These are phyloP conservation scores for Gallinago solitaria DNA, from an alignment of 2,797 vertebrate species.

Conservation along the genomic window DNA sequence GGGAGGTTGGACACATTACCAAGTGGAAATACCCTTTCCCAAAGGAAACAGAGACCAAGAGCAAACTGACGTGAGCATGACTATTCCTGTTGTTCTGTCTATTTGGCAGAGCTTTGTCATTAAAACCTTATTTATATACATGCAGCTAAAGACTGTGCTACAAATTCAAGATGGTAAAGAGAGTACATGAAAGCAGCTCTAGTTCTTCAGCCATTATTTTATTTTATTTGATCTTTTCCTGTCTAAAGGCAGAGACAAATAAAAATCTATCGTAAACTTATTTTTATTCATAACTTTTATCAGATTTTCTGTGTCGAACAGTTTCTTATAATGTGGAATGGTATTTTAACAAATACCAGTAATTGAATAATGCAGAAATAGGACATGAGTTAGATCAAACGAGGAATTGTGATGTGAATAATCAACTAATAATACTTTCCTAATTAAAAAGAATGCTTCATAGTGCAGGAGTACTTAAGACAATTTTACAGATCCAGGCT, in stretches of 20 bases:
- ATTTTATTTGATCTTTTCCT: background rate
- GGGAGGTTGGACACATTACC: slow-evolving; percentile 94
- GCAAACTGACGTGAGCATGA: slow-evolving; percentile 91
- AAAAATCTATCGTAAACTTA: background rate
- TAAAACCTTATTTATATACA: background rate
- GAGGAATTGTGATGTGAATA: background rate
- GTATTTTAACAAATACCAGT: background rate
- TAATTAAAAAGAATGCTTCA: background rate
- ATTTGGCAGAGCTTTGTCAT: background rate
- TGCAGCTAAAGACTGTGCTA: background rate
- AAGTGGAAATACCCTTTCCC: slow-evolving; percentile 98
- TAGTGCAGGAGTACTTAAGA: background rate
- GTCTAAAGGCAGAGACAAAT: background rate
- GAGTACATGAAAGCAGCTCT: background rate
- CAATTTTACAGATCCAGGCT: background rate
- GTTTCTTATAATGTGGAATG: background rate
- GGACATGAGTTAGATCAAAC: background rate
- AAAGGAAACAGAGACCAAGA: slow-evolving; percentile 92
- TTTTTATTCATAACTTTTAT: background rate
- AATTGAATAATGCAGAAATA: background rate
- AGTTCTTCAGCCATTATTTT: background rate
- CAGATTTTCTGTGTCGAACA: background rate
- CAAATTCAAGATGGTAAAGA: background rate
- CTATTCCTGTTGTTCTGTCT: background rate
- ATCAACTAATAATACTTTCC: background rate